A percentile compares a stretch with the other conserved stretches of the same genome.
Conservation (phyloP, 92 coral and sea anemone species). For the Siderastrea radians region DNA sequence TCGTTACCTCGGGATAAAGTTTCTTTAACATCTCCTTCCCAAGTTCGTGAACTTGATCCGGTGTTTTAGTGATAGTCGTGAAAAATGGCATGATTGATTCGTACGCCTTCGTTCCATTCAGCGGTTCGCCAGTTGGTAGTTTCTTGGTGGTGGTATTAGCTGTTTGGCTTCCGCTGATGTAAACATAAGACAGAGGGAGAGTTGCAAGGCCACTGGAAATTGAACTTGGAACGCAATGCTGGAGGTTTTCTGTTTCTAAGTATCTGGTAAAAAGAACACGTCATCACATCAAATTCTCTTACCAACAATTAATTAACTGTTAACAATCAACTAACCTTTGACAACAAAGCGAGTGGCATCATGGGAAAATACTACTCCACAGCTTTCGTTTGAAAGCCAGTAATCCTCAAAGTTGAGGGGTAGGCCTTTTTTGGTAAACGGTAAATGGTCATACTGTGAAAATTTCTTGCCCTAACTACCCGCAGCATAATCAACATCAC, state of each 20-base stretch:
- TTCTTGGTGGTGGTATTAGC: conserved; percentile 56
- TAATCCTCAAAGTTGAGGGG: too few species aligned
- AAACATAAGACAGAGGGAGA: conserved; percentile 75
- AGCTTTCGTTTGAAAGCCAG: too few species aligned
- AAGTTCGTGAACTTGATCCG: conserved; percentile 77
- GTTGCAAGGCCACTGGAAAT: conserved; percentile 85
- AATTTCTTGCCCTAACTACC: too few species aligned
- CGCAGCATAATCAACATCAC: too few species aligned
- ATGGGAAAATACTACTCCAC: too few species aligned
- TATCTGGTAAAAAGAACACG: conserved; percentile 35
- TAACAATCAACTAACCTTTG: too few species aligned
- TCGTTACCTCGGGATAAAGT: conserved; percentile 84
- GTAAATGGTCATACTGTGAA: too few species aligned
- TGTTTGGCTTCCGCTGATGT: conserved; percentile 66
- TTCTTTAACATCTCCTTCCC: conserved; percentile 76
- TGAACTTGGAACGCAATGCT: conserved; percentile 82
- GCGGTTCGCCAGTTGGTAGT: conserved; percentile 73
- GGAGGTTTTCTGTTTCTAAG: conserved; percentile 71
- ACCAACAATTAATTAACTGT: too few species aligned
- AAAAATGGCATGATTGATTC: conserved; percentile 79
- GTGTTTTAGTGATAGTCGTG: conserved; percentile 70
- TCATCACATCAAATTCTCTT: background rate
- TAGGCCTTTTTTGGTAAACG: too few species aligned
- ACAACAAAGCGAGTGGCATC: too few species aligned
- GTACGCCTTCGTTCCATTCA: conserved; percentile 80